These are phyloP conservation scores for Clusia tigrina DNA, from an alignment of 2,888 invertebrate genomes.

Conservation along the genomic window DNA sequence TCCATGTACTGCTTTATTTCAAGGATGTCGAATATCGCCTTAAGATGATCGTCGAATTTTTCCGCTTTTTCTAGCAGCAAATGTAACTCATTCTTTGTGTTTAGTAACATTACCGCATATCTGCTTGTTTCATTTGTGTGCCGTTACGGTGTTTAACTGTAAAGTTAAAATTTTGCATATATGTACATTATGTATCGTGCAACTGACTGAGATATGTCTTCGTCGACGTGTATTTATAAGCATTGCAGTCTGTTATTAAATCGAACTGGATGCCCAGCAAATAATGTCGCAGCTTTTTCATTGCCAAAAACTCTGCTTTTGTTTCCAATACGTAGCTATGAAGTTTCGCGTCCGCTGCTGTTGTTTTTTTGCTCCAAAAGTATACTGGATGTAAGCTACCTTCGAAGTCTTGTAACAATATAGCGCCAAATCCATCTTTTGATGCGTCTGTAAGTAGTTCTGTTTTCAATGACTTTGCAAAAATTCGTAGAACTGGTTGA, in stretches of 20 bases:
- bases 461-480: conserved; percentile 21
- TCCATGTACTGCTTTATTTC: too few relatives aligned
- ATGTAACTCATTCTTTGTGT: too few relatives aligned
- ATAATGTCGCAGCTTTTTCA: conserved; percentile 45
- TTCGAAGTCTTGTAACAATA: conserved; percentile 29
- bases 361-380: conserved; percentile 25
- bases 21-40: too few relatives aligned
- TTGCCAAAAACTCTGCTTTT: conserved; percentile 36
- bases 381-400: conserved; percentile 15
- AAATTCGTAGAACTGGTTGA: conserved; percentile 31
- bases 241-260: conserved; percentile 32
- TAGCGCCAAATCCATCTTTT: conserved; percentile 33
- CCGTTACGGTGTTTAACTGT: too few relatives aligned
- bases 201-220: conserved; percentile 34
- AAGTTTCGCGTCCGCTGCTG: background rate
- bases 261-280: conserved; percentile 35
- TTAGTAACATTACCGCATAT: too few relatives aligned
- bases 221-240: conserved; percentile 37
- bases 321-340: conserved; percentile 40
- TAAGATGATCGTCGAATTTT: too few relatives aligned
- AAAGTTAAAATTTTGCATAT: conserved; percentile 33
- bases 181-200: conserved; percentile 38
- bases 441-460: conserved; percentile 37
- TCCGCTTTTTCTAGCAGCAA: too few relatives aligned
- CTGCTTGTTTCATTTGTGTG: too few relatives aligned